Evolutionary conservation across 2,113 vertebrate species (phyloP).

Genomic region (Pongo pygmaeus): DNA sequence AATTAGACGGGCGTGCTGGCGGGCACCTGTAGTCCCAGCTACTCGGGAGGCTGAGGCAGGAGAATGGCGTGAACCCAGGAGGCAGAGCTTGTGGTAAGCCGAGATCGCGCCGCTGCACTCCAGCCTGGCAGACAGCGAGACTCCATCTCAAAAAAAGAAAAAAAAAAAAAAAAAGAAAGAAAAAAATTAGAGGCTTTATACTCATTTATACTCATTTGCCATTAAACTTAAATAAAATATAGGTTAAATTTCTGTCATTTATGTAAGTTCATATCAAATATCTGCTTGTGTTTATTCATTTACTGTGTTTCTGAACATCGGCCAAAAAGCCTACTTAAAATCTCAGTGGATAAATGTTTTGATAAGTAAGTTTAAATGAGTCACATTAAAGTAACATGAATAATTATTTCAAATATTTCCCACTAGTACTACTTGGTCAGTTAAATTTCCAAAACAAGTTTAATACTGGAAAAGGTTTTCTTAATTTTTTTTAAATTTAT

Average conservation of each 20-base stretch:
- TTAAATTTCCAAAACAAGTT: slow-evolving; percentile 44
- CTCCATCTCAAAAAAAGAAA: no score
- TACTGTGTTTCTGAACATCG: slow-evolving; percentile 48
- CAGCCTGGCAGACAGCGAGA: no score
- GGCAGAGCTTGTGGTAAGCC: no score
- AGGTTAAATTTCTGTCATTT: slow-evolving; percentile 19
- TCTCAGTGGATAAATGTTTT: slow-evolving; percentile 42
- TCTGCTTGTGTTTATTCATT: slow-evolving; percentile 25
- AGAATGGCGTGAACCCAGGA: no score
- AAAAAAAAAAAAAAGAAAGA: background rate
- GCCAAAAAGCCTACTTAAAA: slow-evolving; percentile 50
- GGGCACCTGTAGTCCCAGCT: no score
- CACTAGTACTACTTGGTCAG: background rate
- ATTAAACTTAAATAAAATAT: background rate
- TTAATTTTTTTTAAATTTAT: no score
- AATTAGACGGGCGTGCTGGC: no score
- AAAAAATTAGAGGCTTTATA: slow-evolving; percentile 9
- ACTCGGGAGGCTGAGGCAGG: no score
- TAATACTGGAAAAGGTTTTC: background rate
- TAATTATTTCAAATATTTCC: slow-evolving; percentile 22
- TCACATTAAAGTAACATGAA: slow-evolving; percentile 45
- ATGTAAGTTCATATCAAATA: slow-evolving; percentile 24
- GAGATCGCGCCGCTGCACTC: no score
- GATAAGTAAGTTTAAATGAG: slow-evolving; percentile 42
- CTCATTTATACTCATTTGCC: slow-evolving; percentile 4